A percentile compares a stretch with the other conserved stretches of the same genome.
Conservation (phyloP, 2,113 vertebrate genomes). For the Cyrtonyx montezumae region DNA sequence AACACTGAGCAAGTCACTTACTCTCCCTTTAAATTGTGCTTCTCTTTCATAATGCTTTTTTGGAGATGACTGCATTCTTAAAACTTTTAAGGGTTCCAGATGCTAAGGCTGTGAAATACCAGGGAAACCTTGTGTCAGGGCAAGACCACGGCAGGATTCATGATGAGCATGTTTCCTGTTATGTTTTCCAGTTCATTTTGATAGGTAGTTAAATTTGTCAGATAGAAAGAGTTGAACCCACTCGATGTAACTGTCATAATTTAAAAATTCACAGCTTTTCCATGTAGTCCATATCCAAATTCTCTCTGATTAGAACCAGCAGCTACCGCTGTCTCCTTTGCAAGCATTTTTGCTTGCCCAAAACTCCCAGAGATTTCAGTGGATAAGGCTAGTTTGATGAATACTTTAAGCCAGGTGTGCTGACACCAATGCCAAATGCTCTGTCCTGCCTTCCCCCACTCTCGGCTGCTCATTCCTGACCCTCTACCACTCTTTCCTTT, state of each 20-base stretch:
- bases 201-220: background rate
- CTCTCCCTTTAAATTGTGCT: background rate
- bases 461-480: constrained; percentile 4
- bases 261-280: background rate
- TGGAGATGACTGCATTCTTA: background rate
- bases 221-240: background rate
- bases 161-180: background rate
- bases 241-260: background rate
- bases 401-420: background rate
- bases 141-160: background rate
- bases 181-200: background rate
- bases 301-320: background rate
- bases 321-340: background rate
- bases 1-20: background rate
- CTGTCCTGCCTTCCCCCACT: background rate
- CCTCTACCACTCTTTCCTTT: background rate
- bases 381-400: background rate
- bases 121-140: background rate
- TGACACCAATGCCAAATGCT: background rate
- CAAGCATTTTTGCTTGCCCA: background rate
- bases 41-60: background rate
- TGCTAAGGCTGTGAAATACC: background rate
- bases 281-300: background rate
- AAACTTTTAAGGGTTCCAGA: background rate
- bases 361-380: background rate